Evolutionary conservation across 1,140 invertebrate genomes (phyloP).

Genomic region (Nebria ingens): DNA sequence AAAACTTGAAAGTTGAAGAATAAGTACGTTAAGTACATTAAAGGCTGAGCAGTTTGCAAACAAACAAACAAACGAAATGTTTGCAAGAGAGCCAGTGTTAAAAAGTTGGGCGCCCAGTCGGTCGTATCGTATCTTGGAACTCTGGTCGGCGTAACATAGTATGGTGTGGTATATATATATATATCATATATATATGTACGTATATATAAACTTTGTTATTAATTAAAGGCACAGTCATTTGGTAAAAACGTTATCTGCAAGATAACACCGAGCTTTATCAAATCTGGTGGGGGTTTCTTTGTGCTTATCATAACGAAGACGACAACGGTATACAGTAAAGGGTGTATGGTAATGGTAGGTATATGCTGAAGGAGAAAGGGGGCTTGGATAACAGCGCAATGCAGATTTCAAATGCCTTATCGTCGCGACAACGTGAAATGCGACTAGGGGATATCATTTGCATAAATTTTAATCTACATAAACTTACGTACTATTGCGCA

Average conservation of each 20-base stretch:
- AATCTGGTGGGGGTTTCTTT: not conserved
- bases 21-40: slow-evolving; percentile 8
- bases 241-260: slow-evolving; percentile 2
- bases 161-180: too few species aligned
- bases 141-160: not conserved
- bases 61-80: slow-evolving; percentile 8
- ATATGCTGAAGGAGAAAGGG: too few species aligned
- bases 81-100: slow-evolving; percentile 6
- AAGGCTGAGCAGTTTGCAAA: slow-evolving; percentile 5
- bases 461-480: slow-evolving; percentile 5
- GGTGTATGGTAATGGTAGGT: not conserved
- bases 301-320: not conserved
- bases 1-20: not conserved
- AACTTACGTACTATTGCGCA: slow-evolving; percentile 1
- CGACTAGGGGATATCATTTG: slow-evolving; percentile 6
- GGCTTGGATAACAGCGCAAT: too few species aligned
- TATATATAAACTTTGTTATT: slow-evolving; percentile 4
- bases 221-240: slow-evolving; percentile 8
- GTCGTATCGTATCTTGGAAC: too few species aligned
- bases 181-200: too few species aligned
- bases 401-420: not conserved
- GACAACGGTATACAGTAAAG: too few species aligned
- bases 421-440: not conserved
- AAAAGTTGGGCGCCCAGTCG: slow-evolving; percentile 3
- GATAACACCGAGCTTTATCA: not conserved